These are phyloP conservation scores for Gobionotothen gibberifrons DNA, from an alignment of 2,797 vertebrate species.

Conservation along the genomic window DNA sequence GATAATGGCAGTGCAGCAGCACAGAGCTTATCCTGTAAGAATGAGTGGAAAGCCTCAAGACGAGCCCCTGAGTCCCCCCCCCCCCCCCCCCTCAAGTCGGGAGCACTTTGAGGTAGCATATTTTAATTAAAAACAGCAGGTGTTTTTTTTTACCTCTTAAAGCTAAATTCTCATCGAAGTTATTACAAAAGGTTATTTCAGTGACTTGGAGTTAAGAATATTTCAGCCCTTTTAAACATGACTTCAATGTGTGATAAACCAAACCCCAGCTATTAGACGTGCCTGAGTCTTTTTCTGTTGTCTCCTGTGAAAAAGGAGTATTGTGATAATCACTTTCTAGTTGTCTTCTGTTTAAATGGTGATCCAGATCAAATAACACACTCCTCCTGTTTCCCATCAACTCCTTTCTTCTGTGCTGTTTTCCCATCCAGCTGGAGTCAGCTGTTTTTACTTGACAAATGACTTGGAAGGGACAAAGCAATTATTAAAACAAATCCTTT, in stretches of 20 bases:
- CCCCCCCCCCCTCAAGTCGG: neutral
- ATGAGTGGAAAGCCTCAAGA: slow-evolving; percentile 28
- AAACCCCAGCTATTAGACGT: neutral
- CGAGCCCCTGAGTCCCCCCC: neutral
- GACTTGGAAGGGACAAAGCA: neutral
- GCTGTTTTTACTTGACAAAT: neutral
- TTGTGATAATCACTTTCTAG: neutral
- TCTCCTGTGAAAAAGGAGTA: neutral
- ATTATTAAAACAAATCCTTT: neutral
- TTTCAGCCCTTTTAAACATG: no score
- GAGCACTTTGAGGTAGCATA: neutral
- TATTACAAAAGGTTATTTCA: no score
- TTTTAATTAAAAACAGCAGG: neutral
- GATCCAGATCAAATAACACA: neutral
- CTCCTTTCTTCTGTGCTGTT: neutral
- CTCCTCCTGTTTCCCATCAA: neutral
- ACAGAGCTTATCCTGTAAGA: slow-evolving; percentile 37
- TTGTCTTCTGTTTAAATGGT: neutral
- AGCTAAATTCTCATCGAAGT: neutral
- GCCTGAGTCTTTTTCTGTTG: neutral
- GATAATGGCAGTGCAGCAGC: slow-evolving; percentile 27
- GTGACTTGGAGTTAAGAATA: no score
- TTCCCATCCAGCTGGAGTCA: neutral
- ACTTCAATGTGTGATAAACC: neutral
- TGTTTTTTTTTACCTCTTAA: neutral